Conservation (phyloP, 2,113 vertebrate species). For the Pterophyllum scalare region DNA sequence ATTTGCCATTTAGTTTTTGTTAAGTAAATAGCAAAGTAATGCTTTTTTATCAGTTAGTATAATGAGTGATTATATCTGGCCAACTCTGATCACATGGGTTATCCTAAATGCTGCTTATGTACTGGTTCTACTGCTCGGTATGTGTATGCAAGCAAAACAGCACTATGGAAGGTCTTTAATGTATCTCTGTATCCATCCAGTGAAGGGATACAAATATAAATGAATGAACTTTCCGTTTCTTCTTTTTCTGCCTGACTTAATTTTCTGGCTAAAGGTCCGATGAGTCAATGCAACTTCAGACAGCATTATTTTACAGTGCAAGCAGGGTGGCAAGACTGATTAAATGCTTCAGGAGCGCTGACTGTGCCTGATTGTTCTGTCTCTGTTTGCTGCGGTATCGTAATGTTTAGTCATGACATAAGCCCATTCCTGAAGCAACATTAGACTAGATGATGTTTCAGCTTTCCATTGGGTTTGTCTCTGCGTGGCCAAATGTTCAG, state of each 20-base stretch:
- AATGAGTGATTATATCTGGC: background rate
- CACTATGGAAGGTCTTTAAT: background rate
- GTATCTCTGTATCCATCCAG: background rate
- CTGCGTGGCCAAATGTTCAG: slow-evolving; percentile 13
- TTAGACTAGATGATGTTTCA: slow-evolving; percentile 4
- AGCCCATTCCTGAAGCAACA: slow-evolving; percentile 1
- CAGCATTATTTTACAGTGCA: background rate
- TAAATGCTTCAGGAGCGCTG: background rate
- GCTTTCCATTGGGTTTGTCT: slow-evolving; percentile 17
- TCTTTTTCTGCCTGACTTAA: background rate
- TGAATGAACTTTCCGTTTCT: slow-evolving; percentile 5
- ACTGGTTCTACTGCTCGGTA: too few relatives aligned
- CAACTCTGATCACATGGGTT: too few relatives aligned
- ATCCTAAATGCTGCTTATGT: background rate
- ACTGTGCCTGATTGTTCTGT: background rate
- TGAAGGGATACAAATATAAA: background rate
- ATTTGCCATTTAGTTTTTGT: background rate
- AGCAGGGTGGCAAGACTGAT: background rate
- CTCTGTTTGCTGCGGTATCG: slow-evolving; percentile 1
- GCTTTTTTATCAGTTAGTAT: too few relatives aligned
- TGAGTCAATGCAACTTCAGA: slow-evolving; percentile 26
- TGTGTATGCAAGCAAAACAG: background rate
- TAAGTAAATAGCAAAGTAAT: background rate
- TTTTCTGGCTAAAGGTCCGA: background rate
- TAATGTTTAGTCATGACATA: slow-evolving; percentile 6